Evolutionary conservation across 1,140 invertebrate species (phyloP), one percentile per base, ranked within the genome.

Genomic region (Nautilus pompilius): DNA sequence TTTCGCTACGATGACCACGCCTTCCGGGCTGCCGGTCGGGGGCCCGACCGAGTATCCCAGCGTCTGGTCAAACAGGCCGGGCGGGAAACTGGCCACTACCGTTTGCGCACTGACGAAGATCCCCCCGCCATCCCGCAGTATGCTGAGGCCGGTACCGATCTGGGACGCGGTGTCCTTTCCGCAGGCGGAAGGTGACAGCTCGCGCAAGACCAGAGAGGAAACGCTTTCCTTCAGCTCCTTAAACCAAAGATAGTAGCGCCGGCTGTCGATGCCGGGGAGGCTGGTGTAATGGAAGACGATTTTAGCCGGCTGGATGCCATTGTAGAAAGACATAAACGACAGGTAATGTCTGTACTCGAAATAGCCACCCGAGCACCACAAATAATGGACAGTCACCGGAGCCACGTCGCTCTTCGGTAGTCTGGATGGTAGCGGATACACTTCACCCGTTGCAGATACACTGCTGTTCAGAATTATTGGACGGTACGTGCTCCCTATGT

Each of bases 171-270:
- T 5, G 22, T 32, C 0, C 4, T 5, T 22, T n/a, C n/a, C n/a
- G n/a, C n/a, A n/a, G n/a, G n/a, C n/a, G n/a, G n/a, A n/a, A n/a
- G n/a, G n/a, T n/a, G n/a, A n/a, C n/a, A 41, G 29, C 24, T 34
- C 17, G 2, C 54, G 53, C n/a, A 41, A 49, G 5, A 67, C 33
- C 17, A 72, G 29, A 41, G 55, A 45, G 10, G 68, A 68, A 41
- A 72, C 26, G 30, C 66, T 56, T 57, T 58, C 33, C 17, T 46
- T 41, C 6, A 72, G 33, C 33, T 69, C 68, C 20, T 30, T 34
- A 54, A 66, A 63, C 34, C 60, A 72, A 45, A 68, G 65, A 54
- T 66, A 69, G 55, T 72, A 72, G 1, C 63, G 63, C 53, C 61
- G 55, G 4, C 34, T 15, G 51, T 72, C 70, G 20, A 67, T 24